Base-by-base conservation (phyloP, 2,888 invertebrate species). In the Athripsodes cinereus region DNA sequence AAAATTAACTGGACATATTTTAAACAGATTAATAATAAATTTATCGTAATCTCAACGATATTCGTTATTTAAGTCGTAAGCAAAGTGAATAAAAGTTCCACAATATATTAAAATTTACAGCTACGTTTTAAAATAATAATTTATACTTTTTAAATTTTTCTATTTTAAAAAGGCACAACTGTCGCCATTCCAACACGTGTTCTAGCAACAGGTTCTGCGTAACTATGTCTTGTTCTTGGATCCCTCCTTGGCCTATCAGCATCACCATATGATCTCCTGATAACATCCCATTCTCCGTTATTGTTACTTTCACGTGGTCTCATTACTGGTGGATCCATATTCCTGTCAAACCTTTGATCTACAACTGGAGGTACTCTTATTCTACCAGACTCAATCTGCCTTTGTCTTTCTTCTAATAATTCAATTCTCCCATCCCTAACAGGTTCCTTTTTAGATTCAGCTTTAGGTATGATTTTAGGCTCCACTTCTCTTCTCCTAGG, bases 161-260 rank as follows among this genome's bases (percentile, higher is more conserved):
- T 26, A 6, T 6, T 3, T 77, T 67, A 79, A 67, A 79, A 79
- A 56, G 79, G 79, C 66, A 78, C 69, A 62, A 79, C 78, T 5
- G 64, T 61, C 1, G 64, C 64, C 50, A 79, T 74, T 11, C 77
- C 78, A 51, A 79, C 72, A 46, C 78, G 73, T 18, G 76, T 77
- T 62, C 82, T 70, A 5, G 81, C 75, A 60, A 83, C 80, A 18
- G 84, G 83, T 65, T 86, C 85, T n/a, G 84, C 86, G 66, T 85
- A 86, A 68, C 85, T 85, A 67, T 85, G 85, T 53, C 85, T 77
- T 69, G 76, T 76, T 65, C 78, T 77, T 2, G 57, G 55, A 21
- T 63, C 63, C 21, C 61, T 59, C 26, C 63, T 61, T 44, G 61
- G 60, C 35, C 61, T 56, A 6, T 63, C 63, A 2, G 61, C 61